Evolutionary conservation across 2,113 vertebrate genomes (phyloP).

Genomic region (Catharus bicknelli): DNA sequence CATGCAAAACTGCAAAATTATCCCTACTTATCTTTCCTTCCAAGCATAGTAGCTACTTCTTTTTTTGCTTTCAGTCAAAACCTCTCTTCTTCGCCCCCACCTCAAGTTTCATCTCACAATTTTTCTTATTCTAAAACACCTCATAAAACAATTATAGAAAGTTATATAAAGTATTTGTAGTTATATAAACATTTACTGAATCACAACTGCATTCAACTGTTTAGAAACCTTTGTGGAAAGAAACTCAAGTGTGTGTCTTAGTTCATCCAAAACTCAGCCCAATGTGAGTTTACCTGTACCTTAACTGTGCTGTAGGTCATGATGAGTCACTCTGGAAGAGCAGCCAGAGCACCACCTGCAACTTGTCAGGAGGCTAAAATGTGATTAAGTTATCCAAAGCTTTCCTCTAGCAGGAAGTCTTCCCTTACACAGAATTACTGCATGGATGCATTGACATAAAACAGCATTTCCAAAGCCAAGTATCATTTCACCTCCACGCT

Average conservation of each 20-base stretch:
- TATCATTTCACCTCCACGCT: not conserved
- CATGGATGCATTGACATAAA: not conserved
- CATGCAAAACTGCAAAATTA: not conserved
- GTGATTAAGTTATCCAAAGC: not conserved
- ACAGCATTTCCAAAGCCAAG: not conserved
- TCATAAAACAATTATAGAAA: not conserved
- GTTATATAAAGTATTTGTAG: not conserved
- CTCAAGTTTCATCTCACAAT: not conserved
- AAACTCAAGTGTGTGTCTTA: not conserved
- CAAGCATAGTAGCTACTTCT: not conserved
- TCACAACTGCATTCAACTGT: not conserved
- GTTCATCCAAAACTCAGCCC: not conserved
- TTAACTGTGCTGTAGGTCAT: not conserved
- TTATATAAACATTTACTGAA: not conserved
- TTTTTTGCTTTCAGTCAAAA: not conserved
- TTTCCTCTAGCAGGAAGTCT: not conserved
- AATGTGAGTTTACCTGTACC: not conserved
- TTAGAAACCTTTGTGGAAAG: not conserved
- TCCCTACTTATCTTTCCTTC: not conserved
- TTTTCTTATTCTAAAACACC: not conserved
- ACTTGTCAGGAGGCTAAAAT: not conserved
- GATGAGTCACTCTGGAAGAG: conserved; percentile 23
- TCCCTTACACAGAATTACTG: not conserved
- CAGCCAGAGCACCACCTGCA: not conserved
- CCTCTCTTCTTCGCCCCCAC: not conserved